Evolutionary conservation across 2,113 vertebrate species (phyloP).

Genomic region (Cyphomyrus plagiostoma): DNA sequence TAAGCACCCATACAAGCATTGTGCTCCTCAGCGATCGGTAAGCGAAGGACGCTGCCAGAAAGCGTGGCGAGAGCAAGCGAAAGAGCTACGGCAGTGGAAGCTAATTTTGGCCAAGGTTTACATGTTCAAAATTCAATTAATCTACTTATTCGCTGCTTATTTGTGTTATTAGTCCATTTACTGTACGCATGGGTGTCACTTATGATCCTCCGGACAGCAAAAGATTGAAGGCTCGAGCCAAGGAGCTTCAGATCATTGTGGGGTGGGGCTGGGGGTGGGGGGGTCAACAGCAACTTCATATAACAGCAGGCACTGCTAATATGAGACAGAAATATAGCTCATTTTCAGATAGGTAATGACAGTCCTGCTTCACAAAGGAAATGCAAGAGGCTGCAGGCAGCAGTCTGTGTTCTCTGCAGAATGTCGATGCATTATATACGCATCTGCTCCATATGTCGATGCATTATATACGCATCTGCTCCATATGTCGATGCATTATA

Average conservation of each 20-base stretch:
- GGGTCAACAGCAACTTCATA: not conserved
- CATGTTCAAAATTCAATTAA: not conserved
- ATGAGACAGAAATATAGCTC: not conserved
- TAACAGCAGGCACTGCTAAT: constrained; percentile 1
- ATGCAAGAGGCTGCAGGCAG: not conserved
- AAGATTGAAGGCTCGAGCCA: not conserved
- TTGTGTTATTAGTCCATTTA: not conserved
- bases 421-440: not conserved
- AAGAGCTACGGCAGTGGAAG: not conserved
- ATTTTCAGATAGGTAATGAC: not conserved
- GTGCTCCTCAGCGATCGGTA: constrained; percentile 4
- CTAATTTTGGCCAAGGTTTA: not conserved
- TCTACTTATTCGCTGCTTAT: not conserved
- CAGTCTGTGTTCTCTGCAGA: not conserved
- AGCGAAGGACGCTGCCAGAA: not conserved
- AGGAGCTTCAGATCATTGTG: not conserved
- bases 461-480: not conserved
- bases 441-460: not conserved
- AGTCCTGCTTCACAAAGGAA: not conserved
- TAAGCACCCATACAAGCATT: constrained; percentile 18
- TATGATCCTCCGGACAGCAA: not conserved
- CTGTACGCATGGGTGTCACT: not conserved
- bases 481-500: not conserved
- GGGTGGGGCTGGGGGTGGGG: not conserved
- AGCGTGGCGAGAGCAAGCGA: not conserved